These are phyloP conservation scores for Cerastis leucographa DNA, from an alignment of 2,888 invertebrate species.

Conservation along the genomic window DNA sequence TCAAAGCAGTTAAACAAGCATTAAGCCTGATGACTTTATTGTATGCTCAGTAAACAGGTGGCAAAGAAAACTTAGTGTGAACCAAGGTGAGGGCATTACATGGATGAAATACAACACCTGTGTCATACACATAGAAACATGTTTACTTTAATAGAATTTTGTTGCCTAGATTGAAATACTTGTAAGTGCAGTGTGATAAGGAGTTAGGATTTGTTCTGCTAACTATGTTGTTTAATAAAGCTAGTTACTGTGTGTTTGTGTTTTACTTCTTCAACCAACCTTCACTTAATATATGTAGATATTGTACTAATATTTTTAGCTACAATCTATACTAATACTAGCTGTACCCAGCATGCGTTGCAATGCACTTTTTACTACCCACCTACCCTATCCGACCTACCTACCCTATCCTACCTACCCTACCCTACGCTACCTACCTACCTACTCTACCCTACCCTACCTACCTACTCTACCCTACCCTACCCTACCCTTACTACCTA, in stretches of 20 bases:
- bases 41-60: slow-evolving; percentile 44
- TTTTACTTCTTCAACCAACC: neutral
- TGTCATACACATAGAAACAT: slow-evolving; percentile 45
- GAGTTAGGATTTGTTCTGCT: slow-evolving; percentile 29
- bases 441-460: too few species aligned
- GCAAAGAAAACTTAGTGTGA: slow-evolving; percentile 42
- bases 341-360: too few species aligned
- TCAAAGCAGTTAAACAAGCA: slow-evolving; percentile 29
- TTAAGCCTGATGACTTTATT: slow-evolving; percentile 34
- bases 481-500: too few species aligned
- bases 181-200: slow-evolving; percentile 32
- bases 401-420: too few species aligned
- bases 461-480: too few species aligned
- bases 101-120: slow-evolving; percentile 72
- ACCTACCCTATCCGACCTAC: too few species aligned
- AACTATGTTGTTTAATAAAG: too few species aligned
- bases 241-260: neutral
- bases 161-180: slow-evolving; percentile 43
- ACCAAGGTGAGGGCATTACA: slow-evolving; percentile 67
- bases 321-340: too few species aligned
- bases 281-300: neutral
- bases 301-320: neutral
- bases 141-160: slow-evolving; percentile 48
- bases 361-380: too few species aligned
- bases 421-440: too few species aligned